These are phyloP conservation scores for Chrysocyon brachyurus DNA, from an alignment of 2,797 vertebrate species.

Conservation along the genomic window DNA sequence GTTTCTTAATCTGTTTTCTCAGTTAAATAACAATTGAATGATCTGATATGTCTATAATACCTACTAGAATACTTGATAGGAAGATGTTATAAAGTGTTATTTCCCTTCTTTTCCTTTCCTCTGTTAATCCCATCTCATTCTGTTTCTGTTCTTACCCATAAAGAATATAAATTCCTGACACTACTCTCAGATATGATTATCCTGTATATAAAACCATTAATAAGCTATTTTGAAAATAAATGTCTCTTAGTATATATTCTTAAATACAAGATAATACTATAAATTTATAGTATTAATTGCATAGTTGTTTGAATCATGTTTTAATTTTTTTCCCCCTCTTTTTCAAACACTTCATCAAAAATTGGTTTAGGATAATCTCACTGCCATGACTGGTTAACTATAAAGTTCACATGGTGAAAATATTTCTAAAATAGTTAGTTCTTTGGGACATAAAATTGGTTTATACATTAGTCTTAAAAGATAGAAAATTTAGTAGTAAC, in stretches of 20 bases:
- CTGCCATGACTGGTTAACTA: not conserved
- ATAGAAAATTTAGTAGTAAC: conserved; percentile 39
- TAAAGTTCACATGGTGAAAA: not conserved
- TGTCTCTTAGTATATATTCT: not conserved
- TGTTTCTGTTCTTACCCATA: not conserved
- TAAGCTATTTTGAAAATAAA: not conserved
- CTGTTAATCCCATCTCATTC: not conserved
- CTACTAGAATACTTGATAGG: not conserved
- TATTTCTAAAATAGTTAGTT: conserved; percentile 54
- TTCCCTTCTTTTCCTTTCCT: not conserved
- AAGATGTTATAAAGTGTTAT: conserved; percentile 43
- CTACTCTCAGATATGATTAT: conserved; percentile 23
- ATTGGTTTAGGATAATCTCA: conserved; percentile 34
- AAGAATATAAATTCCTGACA: conserved; percentile 28
- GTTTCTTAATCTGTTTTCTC: conserved; percentile 41
- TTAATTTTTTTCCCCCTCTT: not conserved
- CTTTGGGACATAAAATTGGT: conserved; percentile 25
- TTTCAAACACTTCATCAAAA: conserved; percentile 53
- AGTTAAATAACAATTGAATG: not conserved
- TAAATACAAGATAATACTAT: not conserved
- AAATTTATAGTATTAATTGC: not conserved
- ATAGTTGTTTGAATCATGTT: not conserved
- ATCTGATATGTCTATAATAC: not conserved
- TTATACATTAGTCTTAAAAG: conserved; percentile 60
- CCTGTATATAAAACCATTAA: not conserved